A percentile compares a stretch with the other conserved stretches of the same genome.
These are phyloP conservation scores for Coreius guichenoti DNA, from an alignment of 2,797 vertebrate species.

Conservation along the genomic window DNA sequence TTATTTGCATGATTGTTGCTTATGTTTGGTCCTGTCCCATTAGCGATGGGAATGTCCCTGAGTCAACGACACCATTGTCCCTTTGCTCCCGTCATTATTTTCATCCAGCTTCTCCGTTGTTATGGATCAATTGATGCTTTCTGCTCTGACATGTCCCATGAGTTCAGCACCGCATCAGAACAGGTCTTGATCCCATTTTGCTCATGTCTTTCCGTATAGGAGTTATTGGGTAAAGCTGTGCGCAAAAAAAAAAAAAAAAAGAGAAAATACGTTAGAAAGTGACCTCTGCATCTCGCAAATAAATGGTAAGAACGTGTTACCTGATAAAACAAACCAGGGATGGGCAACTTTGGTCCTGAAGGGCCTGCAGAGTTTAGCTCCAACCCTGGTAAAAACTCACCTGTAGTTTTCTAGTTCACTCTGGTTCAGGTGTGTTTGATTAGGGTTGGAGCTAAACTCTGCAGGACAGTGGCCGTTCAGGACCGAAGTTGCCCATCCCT, in stretches of 20 bases:
- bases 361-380: not conserved
- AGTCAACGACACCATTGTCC: not conserved
- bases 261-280: not conserved
- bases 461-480: not conserved
- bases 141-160: not conserved
- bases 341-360: not conserved
- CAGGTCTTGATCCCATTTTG: slow-evolving; percentile 46
- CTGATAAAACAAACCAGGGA: not conserved
- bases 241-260: not conserved
- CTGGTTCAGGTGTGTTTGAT: not conserved
- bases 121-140: slow-evolving; percentile 2
- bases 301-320: not conserved
- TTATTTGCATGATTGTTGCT: not conserved
- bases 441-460: not conserved
- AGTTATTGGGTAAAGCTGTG: slow-evolving; percentile 63
- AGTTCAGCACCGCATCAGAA: slow-evolving; percentile 6
- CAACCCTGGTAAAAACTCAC: not conserved
- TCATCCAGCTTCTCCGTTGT: not conserved
- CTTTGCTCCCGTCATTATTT: not conserved
- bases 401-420: not conserved
- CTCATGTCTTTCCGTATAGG: slow-evolving; percentile 58
- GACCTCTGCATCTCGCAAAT: not conserved
- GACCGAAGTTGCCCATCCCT: not conserved
- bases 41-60: not conserved
- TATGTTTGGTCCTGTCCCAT: not conserved